These are phyloP conservation scores for Turdus rufiventris DNA, from an alignment of 2,113 vertebrate genomes.

Conservation along the genomic window DNA sequence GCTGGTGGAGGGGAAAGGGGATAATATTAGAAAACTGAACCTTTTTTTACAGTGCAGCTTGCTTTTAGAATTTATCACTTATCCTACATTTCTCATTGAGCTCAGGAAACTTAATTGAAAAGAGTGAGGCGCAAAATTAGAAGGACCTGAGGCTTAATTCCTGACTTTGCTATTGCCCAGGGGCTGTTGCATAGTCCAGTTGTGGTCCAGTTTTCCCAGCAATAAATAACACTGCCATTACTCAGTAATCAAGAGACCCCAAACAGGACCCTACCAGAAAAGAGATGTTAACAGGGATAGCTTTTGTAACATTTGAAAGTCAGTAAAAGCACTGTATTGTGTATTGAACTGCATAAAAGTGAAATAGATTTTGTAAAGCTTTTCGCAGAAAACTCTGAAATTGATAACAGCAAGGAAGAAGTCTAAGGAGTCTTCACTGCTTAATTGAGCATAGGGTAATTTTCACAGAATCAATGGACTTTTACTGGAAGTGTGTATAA, in stretches of 20 bases:
- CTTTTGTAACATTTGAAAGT: not conserved
- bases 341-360: not conserved
- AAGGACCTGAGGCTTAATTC: not conserved
- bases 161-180: not conserved
- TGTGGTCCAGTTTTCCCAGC: not conserved
- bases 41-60: not conserved
- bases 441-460: not conserved
- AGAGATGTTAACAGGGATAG: not conserved
- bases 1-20: not conserved
- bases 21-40: not conserved
- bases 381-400: not conserved
- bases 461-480: constrained; percentile 16
- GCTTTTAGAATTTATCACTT: not conserved
- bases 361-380: not conserved
- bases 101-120: not conserved
- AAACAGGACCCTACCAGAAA: not conserved
- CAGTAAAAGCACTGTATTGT: not conserved
- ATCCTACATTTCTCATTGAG: not conserved
- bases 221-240: not conserved
- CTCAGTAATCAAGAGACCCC: not conserved
- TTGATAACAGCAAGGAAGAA: not conserved
- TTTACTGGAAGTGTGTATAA: constrained; percentile 3
- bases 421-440: not conserved
- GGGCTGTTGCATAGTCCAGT: not conserved
- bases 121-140: not conserved